Evolutionary conservation across 2,113 vertebrate species (phyloP).

Genomic region (Callorhinus ursinus): DNA sequence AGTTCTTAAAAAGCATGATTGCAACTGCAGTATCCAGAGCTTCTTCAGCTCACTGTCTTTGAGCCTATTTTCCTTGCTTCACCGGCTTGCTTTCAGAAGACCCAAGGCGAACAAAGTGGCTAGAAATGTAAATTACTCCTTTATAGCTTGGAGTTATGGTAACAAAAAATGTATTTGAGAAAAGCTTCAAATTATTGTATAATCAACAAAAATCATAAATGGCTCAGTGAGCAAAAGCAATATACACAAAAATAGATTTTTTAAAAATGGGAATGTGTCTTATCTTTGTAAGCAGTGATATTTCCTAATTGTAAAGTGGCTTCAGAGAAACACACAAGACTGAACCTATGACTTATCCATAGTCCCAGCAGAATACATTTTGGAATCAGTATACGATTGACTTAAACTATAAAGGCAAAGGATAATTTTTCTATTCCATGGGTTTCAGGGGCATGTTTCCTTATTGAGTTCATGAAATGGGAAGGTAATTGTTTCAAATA

Average conservation of each 20-base stretch:
- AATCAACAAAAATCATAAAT: conserved; percentile 33
- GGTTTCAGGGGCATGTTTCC: background rate
- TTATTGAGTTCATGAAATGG: background rate
- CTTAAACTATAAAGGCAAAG: background rate
- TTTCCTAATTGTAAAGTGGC: background rate
- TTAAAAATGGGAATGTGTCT: background rate
- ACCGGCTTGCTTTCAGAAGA: background rate
- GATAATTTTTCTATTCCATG: background rate
- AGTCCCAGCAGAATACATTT: background rate
- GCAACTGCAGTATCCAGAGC: rapidly evolving
- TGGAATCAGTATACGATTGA: background rate
- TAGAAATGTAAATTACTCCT: background rate
- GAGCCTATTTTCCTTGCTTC: background rate
- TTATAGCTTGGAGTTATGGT: background rate
- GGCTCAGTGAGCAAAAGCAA: background rate
- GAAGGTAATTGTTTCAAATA: background rate
- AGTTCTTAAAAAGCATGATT: background rate
- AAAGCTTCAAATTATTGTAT: background rate
- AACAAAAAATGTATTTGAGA: background rate
- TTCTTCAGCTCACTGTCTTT: background rate
- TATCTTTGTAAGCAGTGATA: background rate
- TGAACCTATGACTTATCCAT: background rate
- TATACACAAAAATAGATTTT: background rate
- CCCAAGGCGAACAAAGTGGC: background rate
- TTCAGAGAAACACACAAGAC: background rate